Evolutionary conservation across 2,797 vertebrate species (phyloP).

Genomic region (Parotocinclus haroldoi): DNA sequence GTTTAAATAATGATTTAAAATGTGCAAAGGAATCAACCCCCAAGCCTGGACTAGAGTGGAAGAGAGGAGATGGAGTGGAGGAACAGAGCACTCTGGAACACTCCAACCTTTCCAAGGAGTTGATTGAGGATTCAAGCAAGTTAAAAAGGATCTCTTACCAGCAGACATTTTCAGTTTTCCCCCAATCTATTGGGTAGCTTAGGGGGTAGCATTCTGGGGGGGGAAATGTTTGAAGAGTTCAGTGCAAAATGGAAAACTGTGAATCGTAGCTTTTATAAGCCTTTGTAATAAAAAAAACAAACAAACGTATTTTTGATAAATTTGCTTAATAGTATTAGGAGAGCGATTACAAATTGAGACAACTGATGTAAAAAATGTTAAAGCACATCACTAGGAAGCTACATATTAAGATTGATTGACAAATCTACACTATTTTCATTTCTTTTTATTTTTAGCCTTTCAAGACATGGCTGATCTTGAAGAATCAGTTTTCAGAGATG

Average conservation of each 20-base stretch:
- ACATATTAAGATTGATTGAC: too few species aligned
- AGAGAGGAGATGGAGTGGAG: not conserved
- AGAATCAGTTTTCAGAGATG: constrained; percentile 17
- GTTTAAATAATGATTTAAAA: not conserved
- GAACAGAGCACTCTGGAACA: constrained; percentile 17
- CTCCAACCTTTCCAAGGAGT: constrained; percentile 27
- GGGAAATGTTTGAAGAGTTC: not conserved
- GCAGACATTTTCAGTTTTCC: not conserved
- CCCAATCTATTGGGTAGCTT: too few species aligned
- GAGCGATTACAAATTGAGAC: too few species aligned
- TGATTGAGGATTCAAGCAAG: constrained; percentile 36
- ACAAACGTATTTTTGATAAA: too few species aligned
- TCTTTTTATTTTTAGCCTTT: constrained; percentile 37
- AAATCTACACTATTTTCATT: too few species aligned
- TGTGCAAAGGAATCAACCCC: constrained; percentile 32
- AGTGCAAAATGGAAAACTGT: not conserved
- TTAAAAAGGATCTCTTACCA: not conserved
- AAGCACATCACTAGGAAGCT: too few species aligned
- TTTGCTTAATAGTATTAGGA: too few species aligned
- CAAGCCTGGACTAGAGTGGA: constrained; percentile 2
- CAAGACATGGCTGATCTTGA: constrained; percentile 25
- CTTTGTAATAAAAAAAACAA: too few species aligned
- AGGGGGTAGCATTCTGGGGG: not conserved
- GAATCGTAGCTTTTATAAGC: too few species aligned
- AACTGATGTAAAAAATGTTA: too few species aligned